Base-by-base conservation (phyloP, 2,888 invertebrate species). In the Electrophaes corylata region DNA sequence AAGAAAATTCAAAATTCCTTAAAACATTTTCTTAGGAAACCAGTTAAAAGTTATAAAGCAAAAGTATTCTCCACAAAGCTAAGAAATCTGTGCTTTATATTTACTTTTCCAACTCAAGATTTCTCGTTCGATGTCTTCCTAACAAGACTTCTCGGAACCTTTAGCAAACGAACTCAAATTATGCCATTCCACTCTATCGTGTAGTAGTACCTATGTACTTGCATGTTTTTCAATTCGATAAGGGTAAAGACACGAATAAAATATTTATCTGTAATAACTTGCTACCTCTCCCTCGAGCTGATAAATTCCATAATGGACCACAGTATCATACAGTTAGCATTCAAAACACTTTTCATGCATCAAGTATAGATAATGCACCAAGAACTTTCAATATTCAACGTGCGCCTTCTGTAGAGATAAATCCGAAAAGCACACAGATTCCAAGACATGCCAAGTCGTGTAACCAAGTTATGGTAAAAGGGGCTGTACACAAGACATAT, bases 61-160 rank as follows among this genome's bases (percentile, higher is more conserved):
- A 37, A 18, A 29, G 35, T 35, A 44, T 45, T 37, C 18, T 43
- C 35, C 20, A 43, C 26, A 29, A 19, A 48, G 48, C 48, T 44
- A 41, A 41, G 54, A 48, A 55, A 12, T 44, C 31, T 39, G 39
- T 18, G 49, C 43, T 49, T 44, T 49, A 49, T 49, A 56, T 56
- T 56, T 56, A 44, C 44, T 56, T 56, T 49, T 23, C 44, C 49
- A 41, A 54, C 26, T 52, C 47, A 16, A 20, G 40, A 40, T 35
- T 49, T 20, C 29, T 39, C 56, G 49, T 49, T 56, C 20, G 39
- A 49, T 49, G 55, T 49, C 37, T 48, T 43, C 40, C 31, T 51
- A 45, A 60, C 40, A 49, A 49, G 37, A 55, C 58, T 57, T 57
- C 43, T 61, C 50, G 47, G 23, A 58, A 37, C 50, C 54, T 55